phyloP scores from a whole-genome alignment of 2,888 invertebrate genomes.

The Eugnorisma glareosa region DNA sequence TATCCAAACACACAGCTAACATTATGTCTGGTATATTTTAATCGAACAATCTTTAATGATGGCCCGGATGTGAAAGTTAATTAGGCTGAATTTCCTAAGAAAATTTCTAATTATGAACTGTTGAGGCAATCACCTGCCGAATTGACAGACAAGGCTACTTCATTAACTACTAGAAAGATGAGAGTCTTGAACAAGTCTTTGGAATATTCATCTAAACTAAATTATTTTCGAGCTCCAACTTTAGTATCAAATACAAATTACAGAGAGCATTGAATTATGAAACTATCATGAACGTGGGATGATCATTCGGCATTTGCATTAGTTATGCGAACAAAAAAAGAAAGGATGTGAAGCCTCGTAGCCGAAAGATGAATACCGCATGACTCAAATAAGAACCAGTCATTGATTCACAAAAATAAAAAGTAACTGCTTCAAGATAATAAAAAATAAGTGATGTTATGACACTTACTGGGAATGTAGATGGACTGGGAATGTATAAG shows the following conservation, averaged over 20 bases:
- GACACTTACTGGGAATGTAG: constrained; percentile 71
- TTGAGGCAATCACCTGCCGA: constrained; percentile 52
- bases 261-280: constrained; percentile 63
- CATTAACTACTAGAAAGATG: constrained; percentile 45
- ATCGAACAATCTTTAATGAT: constrained; percentile 50
- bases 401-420: constrained; percentile 76
- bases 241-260: constrained; percentile 36
- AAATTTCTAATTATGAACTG: constrained; percentile 56
- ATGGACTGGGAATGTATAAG: constrained; percentile 57
- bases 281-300: constrained; percentile 74
- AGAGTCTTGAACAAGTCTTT: constrained; percentile 11
- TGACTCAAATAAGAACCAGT: constrained; percentile 78
- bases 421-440: constrained; percentile 72
- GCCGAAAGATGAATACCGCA: constrained; percentile 73
- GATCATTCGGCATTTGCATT: constrained; percentile 77
- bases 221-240: constrained; percentile 27
- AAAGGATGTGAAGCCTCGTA: constrained; percentile 68
- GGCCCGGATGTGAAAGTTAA: constrained; percentile 51
- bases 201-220: neutral
- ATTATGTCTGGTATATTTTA: constrained; percentile 19
- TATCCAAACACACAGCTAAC: neutral
- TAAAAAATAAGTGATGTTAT: constrained; percentile 75
- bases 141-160: constrained; percentile 45
- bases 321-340: constrained; percentile 78
- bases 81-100: constrained; percentile 55